Base-by-base conservation (phyloP, 92 coral and sea anemone species). In the Pocillopora grandis region DNA sequence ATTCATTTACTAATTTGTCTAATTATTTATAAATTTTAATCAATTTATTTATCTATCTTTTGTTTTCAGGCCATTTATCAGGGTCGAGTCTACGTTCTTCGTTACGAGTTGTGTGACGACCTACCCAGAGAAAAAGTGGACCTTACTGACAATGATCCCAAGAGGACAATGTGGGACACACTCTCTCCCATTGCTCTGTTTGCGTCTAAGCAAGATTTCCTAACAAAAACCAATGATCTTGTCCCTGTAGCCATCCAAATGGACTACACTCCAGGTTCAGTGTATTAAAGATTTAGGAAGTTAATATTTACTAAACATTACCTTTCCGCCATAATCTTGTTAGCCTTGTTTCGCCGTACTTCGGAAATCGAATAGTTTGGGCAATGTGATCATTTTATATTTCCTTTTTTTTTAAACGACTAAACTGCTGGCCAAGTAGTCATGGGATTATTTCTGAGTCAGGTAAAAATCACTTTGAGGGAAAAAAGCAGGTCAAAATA, bases 181-280 rank as follows among this genome's bases (percentile, higher is more conserved):
- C 80, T 81, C 62, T 87, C 93, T 65, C 96, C 96, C 19, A 90
- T 92, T 27, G 90, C 93, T 55, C 75, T 92, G 55, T 92, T 92
- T 77, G 96, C 85, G 7, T 87, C 80, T 80, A 58, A 76, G 18
- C 18, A 77, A 7, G 20, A 12, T 62, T 2, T 2, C n/a, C 75
- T 67, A 58, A 61, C 58, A 58, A 17, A 55, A 62, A 11, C 74
- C 14, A 56, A 85, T 62, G 76, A 84, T 60, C 86, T 92, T 66
- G 89, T 85, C 70, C 93, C 96, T 5, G 88, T 90, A 12, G 96
- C 93, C 64, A 92, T 92, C 61, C 96, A 92, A 78, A 77, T 87
- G 82, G 84, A 92, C 82, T 65, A 72, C 42, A 70, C 17, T 12
- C 82, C 87, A 75, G 89, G 92, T 89, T 58, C 19, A 16, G 20